A percentile compares a stretch with the other conserved stretches of the same genome.
These are phyloP conservation scores for Enhydra lutris DNA, from an alignment of 2,113 vertebrate genomes.

Conservation along the genomic window DNA sequence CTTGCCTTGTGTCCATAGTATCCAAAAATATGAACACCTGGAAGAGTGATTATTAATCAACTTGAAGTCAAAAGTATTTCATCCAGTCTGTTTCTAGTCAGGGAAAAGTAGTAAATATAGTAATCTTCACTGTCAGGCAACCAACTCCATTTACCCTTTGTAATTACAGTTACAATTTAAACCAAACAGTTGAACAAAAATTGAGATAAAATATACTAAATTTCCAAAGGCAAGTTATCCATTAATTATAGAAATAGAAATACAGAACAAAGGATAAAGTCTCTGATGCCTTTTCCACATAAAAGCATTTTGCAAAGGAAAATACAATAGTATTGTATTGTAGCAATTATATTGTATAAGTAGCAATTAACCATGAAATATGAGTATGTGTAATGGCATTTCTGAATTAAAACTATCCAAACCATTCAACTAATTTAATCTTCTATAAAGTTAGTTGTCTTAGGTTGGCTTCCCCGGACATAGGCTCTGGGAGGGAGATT, in stretches of 20 bases:
- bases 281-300: neutral
- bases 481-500: neutral
- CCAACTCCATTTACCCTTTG: neutral
- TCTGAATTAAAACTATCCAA: conserved; percentile 8
- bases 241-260: conserved; percentile 13
- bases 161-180: neutral
- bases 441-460: conserved; percentile 19
- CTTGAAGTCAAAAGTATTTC: neutral
- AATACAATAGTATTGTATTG: neutral
- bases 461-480: neutral
- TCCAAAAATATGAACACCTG: neutral
- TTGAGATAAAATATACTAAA: neutral
- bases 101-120: neutral
- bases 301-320: neutral
- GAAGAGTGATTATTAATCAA: neutral
- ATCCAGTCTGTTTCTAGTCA: neutral
- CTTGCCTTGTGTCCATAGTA: neutral
- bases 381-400: neutral
- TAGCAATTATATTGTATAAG: too few species aligned
- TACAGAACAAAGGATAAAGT: neutral
- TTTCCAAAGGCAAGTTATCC: neutral
- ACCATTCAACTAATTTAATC: conserved; percentile 27
- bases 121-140: neutral
- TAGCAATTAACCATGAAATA: neutral
- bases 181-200: neutral